Conservation (phyloP, 2,113 vertebrate species). For the Limanda limanda region DNA sequence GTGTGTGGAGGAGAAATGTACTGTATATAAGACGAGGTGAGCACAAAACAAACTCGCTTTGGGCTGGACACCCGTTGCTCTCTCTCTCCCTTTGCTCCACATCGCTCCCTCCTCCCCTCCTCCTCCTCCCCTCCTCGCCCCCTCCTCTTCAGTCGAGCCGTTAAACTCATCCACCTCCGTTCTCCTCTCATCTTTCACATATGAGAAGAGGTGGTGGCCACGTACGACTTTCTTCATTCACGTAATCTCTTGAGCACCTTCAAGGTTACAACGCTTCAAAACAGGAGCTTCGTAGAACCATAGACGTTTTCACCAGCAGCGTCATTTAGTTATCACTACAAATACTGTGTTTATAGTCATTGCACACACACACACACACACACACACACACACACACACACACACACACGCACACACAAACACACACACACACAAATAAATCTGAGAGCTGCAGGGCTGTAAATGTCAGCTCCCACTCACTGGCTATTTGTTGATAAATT, state of each 20-base stretch:
- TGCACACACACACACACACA: not conserved
- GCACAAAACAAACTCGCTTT: slow-evolving; percentile 18
- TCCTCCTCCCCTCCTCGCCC: too few species aligned
- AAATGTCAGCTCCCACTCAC: slow-evolving; percentile 69
- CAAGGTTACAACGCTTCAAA: too few species aligned
- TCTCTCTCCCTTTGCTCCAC: not conserved
- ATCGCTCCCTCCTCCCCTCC: not conserved
- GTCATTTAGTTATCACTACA: not conserved
- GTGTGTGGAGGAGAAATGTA: slow-evolving; percentile 20
- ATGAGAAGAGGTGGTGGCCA: not conserved
- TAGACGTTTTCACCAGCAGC: slow-evolving; percentile 13
- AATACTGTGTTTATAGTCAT: not conserved
- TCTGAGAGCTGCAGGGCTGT: slow-evolving; percentile 54
- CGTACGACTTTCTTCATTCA: not conserved
- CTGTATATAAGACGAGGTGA: not conserved
- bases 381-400: not conserved
- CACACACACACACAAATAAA: slow-evolving; percentile 9
- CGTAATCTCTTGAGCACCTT: slow-evolving; percentile 2
- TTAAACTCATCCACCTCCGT: not conserved
- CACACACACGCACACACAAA: not conserved
- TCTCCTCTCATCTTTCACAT: not conserved
- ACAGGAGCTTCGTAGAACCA: not conserved
- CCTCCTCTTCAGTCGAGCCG: too few species aligned
- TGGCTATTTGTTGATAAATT: slow-evolving; percentile 69
- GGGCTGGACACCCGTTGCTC: not conserved